phyloP scores from a whole-genome alignment of 2,888 invertebrate genomes.

The Drosophila pseudotalamancana region DNA sequence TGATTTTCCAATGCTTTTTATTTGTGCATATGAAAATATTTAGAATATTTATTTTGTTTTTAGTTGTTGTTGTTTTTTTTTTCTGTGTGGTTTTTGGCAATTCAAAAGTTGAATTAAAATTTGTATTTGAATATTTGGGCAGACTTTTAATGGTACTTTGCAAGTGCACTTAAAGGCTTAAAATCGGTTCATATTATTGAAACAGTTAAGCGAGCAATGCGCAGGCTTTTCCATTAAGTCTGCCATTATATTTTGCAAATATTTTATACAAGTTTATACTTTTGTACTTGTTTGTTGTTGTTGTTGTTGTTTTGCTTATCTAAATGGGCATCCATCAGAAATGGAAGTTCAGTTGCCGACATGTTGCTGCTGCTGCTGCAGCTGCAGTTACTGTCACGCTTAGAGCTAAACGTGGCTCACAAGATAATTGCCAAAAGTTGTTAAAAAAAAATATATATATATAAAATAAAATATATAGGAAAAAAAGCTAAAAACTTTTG shows the following conservation, averaged over 20 bases:
- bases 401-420: constrained; percentile 56
- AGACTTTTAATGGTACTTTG: constrained; percentile 6
- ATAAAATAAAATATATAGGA: constrained; percentile 45
- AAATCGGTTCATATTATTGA: constrained; percentile 50
- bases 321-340: constrained; percentile 30
- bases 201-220: constrained; percentile 39
- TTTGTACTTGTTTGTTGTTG: constrained; percentile 1
- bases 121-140: constrained; percentile 1
- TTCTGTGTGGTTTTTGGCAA: too few relatives aligned
- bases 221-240: constrained; percentile 7
- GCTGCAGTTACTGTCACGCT: constrained; percentile 34
- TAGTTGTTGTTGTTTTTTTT: too few relatives aligned
- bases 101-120: background rate
- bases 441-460: constrained; percentile 31
- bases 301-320: constrained; percentile 8
- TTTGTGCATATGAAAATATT: background rate
- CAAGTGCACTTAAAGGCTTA: constrained; percentile 68
- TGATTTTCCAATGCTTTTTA: background rate
- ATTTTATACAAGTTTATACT: constrained; percentile 15
- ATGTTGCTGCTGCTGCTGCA: too few relatives aligned
- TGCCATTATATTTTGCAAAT: constrained; percentile 22
- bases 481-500: constrained; percentile 55
- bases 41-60: background rate
- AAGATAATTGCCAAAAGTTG: constrained; percentile 81
- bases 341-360: constrained; percentile 41